Percentiles rank a stretch among this genome's conserved stretches.
Evolutionary conservation across 1,140 invertebrate genomes (phyloP).

Genomic region (Aphaenogaster rudis): DNA sequence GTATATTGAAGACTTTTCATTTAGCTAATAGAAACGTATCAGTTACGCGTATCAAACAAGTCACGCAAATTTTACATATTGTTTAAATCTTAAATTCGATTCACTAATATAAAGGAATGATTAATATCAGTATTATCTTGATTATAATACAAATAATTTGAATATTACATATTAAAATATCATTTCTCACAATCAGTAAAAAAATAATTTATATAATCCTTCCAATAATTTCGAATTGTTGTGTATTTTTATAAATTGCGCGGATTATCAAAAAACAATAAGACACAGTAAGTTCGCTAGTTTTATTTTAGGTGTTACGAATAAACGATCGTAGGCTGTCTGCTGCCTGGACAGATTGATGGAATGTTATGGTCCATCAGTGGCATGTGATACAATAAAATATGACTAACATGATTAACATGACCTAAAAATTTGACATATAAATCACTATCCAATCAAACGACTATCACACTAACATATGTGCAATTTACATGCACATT

Average conservation of each 20-base stretch:
- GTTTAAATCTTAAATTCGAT: not conserved
- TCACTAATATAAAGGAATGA: not conserved
- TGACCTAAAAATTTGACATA: not conserved
- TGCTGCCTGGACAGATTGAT: conserved; percentile 41
- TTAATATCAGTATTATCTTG: not conserved
- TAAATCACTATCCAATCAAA: conserved; percentile 32
- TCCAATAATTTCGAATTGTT: not conserved
- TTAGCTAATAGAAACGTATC: not conserved
- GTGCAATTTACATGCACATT: conserved; percentile 7
- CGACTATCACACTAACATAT: not conserved
- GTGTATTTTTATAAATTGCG: not conserved
- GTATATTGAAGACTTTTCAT: not conserved
- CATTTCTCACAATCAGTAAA: not conserved
- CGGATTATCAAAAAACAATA: conserved; percentile 14
- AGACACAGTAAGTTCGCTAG: not conserved
- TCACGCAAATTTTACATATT: not conserved
- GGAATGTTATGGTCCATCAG: conserved; percentile 26
- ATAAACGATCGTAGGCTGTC: conserved; percentile 21
- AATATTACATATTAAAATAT: not conserved
- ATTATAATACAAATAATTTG: not conserved
- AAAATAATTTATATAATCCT: not conserved
- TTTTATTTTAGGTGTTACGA: conserved; percentile 45
- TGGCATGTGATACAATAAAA: conserved; percentile 43
- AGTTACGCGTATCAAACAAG: not conserved
- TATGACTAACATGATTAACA: conserved; percentile 51